phyloP scores from a whole-genome alignment of 2,888 invertebrate genomes.

The Parascotia fuliginaria region DNA sequence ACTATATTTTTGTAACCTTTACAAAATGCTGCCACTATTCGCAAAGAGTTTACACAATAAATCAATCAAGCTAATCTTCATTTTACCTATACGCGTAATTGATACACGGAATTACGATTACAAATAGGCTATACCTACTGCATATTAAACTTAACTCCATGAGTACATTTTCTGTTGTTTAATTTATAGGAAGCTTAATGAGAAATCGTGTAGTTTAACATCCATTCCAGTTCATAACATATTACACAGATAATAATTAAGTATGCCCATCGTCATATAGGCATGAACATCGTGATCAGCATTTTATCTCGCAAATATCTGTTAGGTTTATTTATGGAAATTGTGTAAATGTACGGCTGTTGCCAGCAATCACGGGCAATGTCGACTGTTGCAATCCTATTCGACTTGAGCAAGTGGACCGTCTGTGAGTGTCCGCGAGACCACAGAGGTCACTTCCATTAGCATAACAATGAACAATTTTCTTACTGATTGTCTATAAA shows the following conservation, averaged over 20 bases:
- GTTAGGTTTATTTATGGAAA: slow-evolving; percentile 36
- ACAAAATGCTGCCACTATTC: too few relatives aligned
- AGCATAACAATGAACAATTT: slow-evolving; percentile 54
- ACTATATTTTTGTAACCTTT: too few relatives aligned
- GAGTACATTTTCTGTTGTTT: not conserved
- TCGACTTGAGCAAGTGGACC: slow-evolving; percentile 9
- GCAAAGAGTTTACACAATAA: too few relatives aligned
- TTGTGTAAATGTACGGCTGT: slow-evolving; percentile 27
- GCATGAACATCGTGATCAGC: slow-evolving; percentile 20
- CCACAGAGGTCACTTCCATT: slow-evolving; percentile 54
- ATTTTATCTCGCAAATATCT: slow-evolving; percentile 24
- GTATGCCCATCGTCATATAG: too few relatives aligned
- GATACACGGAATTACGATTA: too few relatives aligned
- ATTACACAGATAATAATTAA: slow-evolving; percentile 20
- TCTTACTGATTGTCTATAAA: slow-evolving; percentile 14
- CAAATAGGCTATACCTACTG: too few relatives aligned
- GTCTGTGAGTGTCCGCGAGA: slow-evolving; percentile 31
- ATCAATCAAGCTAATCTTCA: too few relatives aligned
- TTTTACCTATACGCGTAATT: too few relatives aligned
- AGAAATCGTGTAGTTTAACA: slow-evolving; percentile 52
- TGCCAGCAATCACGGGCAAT: slow-evolving; percentile 39
- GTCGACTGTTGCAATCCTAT: slow-evolving; percentile 42
- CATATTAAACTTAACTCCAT: too few relatives aligned
- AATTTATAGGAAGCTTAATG: too few relatives aligned
- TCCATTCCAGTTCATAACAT: slow-evolving; percentile 46